Base-by-base conservation (phyloP, 2,888 invertebrate genomes). In the Drosophila limbata region DNA sequence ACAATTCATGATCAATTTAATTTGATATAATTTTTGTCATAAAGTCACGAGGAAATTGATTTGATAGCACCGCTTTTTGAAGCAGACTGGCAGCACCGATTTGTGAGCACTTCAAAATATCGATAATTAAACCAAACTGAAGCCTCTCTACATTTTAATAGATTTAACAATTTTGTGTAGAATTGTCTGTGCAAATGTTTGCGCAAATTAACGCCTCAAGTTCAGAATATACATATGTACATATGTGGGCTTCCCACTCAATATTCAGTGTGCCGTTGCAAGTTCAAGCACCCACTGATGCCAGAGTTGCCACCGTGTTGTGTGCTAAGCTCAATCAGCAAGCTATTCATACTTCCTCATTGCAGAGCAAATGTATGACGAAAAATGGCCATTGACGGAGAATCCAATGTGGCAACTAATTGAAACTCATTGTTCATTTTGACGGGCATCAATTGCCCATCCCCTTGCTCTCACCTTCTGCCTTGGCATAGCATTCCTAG, bases 401-500 rank as follows among this genome's bases (percentile, higher is more conserved):
- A 68, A 68, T 62, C 59, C 67, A 62, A 76, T 61, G 72, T 74
- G 76, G 39, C 65, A 70, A 76, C 85, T 89, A 89, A 86, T 86
- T 89, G 81, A 82, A 88, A 83, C 86, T 85, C 75, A 89, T 89
- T 86, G 88, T 89, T 80, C 89, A 82, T 89, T 87, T 88, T 84
- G 89, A 85, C 84, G 85, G 89, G 75, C 85, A 84, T 88, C 85
- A 88, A 84, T 88, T 85, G 85, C 52, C 60, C 5, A 1, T 4
- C 10, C 37, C 61, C 44, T 11, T 35, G 25, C 25, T 28, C 44
- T 19, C 44, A 15, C 33, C 21, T 11, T 11, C 60, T 11, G 10
- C 9, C 19, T 31, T 15, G 13, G n/a, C 31, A 21, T 39, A 13
- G 13, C 39, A 37, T 42, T 13, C 35, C 45, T 21, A 40, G 65